A percentile compares a stretch with the other conserved stretches of the same genome.
Evolutionary conservation across 2,888 invertebrate genomes (phyloP).

Genomic region (Synergus japonicus): DNA sequence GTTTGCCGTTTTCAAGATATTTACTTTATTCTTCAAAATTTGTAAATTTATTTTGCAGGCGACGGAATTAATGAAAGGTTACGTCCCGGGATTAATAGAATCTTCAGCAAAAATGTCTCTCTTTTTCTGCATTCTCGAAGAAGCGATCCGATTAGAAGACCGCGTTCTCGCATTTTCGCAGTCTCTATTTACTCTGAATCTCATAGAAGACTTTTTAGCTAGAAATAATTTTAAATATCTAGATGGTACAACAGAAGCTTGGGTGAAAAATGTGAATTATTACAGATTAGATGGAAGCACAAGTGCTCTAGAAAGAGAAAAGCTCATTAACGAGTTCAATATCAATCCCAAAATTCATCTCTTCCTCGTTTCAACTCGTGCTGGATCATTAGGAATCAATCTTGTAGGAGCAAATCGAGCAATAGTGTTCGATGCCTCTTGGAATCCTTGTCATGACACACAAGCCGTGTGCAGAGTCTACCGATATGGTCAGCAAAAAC

Average conservation of each 20-base stretch:
- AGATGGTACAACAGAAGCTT: conserved; percentile 84
- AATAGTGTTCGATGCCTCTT: conserved; percentile 98
- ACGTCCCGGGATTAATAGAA: conserved; percentile 92
- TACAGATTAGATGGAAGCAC: conserved; percentile 97
- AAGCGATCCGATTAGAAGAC: conserved; percentile 92
- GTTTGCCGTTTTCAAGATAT: neutral
- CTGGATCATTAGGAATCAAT: conserved; percentile 98
- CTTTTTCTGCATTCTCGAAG: conserved; percentile 93
- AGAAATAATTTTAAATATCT: conserved; percentile 80
- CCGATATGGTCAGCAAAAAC: conserved; percentile 95
- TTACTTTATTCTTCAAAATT: too few relatives aligned
- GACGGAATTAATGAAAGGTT: conserved; percentile 88
- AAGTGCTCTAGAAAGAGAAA: conserved; percentile 94
- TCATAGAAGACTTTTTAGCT: conserved; percentile 95
- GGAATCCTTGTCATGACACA: conserved; percentile 99
- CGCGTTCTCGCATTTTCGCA: conserved; percentile 97
- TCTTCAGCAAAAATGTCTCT: conserved; percentile 97
- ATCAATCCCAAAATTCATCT: conserved; percentile 90
- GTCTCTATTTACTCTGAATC: conserved; percentile 95
- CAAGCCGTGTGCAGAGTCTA: conserved; percentile 96
- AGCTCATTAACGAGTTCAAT: conserved; percentile 97
- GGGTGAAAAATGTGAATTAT: conserved; percentile 93
- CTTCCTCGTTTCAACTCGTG: conserved; percentile 97
- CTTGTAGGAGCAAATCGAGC: conserved; percentile 98
- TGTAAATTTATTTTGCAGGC: conserved; percentile 79